Percentiles rank a stretch among this genome's conserved stretches.
Conservation (phyloP, 2,888 invertebrate genomes). For the Cephus pulcher region DNA sequence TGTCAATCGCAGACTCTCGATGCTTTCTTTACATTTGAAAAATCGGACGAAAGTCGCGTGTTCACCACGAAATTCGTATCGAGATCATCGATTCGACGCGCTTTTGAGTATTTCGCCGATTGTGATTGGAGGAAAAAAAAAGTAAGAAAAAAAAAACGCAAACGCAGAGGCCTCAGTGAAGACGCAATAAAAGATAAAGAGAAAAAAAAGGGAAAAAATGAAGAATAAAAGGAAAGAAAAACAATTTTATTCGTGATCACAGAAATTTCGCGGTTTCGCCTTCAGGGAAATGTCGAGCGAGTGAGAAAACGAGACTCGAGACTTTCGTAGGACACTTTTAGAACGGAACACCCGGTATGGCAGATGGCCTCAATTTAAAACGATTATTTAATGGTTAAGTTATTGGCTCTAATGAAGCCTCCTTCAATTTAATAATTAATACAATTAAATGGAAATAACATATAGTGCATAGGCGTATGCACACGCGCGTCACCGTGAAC, state of each 20-base stretch:
- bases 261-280: background rate
- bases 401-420: conserved; percentile 65
- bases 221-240: background rate
- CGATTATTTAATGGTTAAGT: conserved; percentile 66
- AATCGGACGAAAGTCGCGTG: background rate
- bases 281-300: background rate
- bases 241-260: background rate
- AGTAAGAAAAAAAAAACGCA: background rate
- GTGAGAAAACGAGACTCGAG: background rate
- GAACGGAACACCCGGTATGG: background rate
- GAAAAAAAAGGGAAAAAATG: background rate
- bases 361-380: conserved; percentile 62
- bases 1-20: conserved; percentile 9
- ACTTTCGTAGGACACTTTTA: background rate
- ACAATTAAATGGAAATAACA: conserved; percentile 64
- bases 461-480: conserved; percentile 39
- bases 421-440: conserved; percentile 66
- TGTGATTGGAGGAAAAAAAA: background rate
- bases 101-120: background rate
- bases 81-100: background rate
- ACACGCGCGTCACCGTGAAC: conserved; percentile 25
- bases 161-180: background rate
- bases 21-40: background rate
- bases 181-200: background rate
- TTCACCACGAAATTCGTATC: background rate